Conservation (phyloP, 2,888 invertebrate species). For the Lepidocyrtoides sp. region DNA sequence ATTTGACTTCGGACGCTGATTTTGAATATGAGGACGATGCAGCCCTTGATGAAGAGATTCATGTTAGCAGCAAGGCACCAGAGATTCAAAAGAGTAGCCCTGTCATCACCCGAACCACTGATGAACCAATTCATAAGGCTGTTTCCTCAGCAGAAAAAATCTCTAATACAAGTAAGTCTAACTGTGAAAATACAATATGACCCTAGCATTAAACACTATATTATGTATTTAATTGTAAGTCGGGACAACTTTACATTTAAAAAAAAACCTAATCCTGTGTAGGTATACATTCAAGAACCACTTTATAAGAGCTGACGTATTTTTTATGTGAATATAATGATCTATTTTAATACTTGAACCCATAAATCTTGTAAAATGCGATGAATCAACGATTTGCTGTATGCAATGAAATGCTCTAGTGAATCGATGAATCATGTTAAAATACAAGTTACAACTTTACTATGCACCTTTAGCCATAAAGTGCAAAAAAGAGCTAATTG, state of each 20-base stretch:
- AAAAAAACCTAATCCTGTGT: not conserved
- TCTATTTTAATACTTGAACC: not conserved
- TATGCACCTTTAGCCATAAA: not conserved
- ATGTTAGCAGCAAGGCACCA: constrained; percentile 52
- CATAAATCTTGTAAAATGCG: not conserved
- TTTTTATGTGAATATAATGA: no score
- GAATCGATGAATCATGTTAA: constrained; percentile 56
- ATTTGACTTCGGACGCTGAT: constrained; percentile 64
- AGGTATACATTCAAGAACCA: not conserved
- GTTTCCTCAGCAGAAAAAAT: constrained; percentile 76
- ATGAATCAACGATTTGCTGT: no score
- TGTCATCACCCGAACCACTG: constrained; percentile 34
- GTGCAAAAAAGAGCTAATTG: not conserved
- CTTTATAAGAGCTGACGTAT: no score
- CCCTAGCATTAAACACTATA: no score
- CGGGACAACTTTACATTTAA: not conserved
- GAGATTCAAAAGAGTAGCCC: constrained; percentile 70
- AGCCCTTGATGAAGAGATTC: constrained; percentile 51
- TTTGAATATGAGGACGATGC: constrained; percentile 75
- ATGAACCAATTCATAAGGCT: constrained; percentile 60
- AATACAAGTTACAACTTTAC: not conserved
- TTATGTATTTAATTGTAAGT: not conserved
- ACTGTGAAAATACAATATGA: not conserved
- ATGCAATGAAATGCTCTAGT: constrained; percentile 74
- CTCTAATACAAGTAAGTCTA: constrained; percentile 68